Base-by-base conservation (phyloP, 2,888 invertebrate species). In the Spilosoma lubricipeda region DNA sequence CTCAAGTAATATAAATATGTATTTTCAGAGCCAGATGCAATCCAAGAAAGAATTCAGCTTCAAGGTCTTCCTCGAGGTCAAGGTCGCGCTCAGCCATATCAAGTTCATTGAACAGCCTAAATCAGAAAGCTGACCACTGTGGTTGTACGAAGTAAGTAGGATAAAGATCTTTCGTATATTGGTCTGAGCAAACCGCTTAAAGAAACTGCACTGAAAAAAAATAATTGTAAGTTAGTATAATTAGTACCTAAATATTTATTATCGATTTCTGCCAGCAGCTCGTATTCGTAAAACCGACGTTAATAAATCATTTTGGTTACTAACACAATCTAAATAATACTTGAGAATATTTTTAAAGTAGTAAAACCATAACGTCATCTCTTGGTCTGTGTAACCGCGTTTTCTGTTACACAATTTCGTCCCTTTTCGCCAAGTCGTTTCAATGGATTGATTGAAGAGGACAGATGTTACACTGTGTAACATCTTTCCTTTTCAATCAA, bases 11-110 rank as follows among this genome's bases (percentile, higher is more conserved):
- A 48, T 66, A 27, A 48, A 48, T 7, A 9, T 27, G n/a, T 27
- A 30, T 15, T 36, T 68, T 45, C 68, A 59, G 63, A 36, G 42
- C 27, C 20, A 93, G 89, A 79, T 94, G 94, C 80, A 79, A 68
- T 73, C 87, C 71, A 56, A 71, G 42, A 36, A 74, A 42, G 45
- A 68, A 73, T 27, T 72, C 82, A 42, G 15, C 30, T 23, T 67
- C 73, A 30, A 36, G 72, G 2, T 80, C 90, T 0, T 78, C 89
- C n/a, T 90, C 92, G 0, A 80, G 90, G 59, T 80, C 90, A 0
- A 81, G 91, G 56, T 92, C 93, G 0, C 80, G 89, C 0, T 91
- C 91, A 0, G 85, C 82, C 13, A 85, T 86, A 9, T 94, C 94
- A 0, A 89, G 88, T 74, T 88, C 70, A 45, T 8, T 63, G 33